A percentile compares a stretch with the other conserved stretches of the same genome.
These are phyloP conservation scores for Rhea pennata DNA, from an alignment of 2,113 vertebrate genomes.

Conservation along the genomic window DNA sequence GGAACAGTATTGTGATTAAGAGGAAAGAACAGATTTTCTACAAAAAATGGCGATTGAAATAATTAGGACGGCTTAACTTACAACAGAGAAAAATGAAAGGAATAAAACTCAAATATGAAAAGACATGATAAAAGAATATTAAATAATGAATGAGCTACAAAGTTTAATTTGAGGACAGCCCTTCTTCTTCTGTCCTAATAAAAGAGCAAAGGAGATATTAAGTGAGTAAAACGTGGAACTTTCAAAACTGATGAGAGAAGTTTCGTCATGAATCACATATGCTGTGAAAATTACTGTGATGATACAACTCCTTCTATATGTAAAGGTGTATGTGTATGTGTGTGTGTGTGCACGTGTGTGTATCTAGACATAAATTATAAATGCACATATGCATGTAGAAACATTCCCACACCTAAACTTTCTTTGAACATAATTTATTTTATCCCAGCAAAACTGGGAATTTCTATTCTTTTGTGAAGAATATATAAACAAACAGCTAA, in stretches of 20 bases:
- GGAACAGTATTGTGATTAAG: background rate
- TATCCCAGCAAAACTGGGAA: background rate
- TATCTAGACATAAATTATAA: background rate
- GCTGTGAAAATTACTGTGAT: background rate
- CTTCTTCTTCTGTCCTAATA: background rate
- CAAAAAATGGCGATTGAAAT: background rate
- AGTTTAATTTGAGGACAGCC: background rate
- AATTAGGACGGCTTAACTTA: background rate
- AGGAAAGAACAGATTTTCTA: background rate
- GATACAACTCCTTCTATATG: background rate
- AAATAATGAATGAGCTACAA: background rate
- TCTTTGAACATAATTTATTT: background rate
- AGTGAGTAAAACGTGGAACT: background rate
- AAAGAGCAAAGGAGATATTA: background rate
- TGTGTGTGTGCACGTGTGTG: background rate
- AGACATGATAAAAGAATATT: background rate
- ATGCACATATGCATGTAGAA: background rate
- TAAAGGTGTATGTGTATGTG: background rate
- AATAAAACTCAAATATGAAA: background rate
- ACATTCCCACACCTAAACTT: background rate
- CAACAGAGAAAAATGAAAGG: background rate
- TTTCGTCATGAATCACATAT: background rate
- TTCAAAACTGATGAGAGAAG: background rate
- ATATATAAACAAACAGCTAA: background rate
- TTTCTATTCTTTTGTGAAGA: background rate